Conservation (phyloP, 2,888 invertebrate genomes). For the Drosophila niveifrons region DNA sequence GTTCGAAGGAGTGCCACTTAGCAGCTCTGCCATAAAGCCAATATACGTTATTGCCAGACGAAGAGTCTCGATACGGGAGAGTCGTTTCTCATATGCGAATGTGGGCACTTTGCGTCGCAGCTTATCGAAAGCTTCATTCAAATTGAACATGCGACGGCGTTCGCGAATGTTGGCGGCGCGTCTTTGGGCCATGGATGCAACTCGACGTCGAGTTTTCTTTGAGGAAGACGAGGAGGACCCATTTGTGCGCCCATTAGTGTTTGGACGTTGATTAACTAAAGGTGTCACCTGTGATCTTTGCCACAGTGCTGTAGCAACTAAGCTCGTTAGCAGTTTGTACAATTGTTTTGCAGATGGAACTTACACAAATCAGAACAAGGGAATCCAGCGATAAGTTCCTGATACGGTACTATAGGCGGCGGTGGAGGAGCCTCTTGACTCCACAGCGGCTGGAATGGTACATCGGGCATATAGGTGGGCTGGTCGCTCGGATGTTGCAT, state of each 20-base stretch:
- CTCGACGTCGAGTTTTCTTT: slow-evolving; percentile 94
- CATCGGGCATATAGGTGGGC: slow-evolving; percentile 84
- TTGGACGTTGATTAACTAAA: slow-evolving; percentile 84
- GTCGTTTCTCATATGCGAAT: slow-evolving; percentile 97
- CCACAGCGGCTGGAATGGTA: slow-evolving; percentile 85
- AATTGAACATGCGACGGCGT: slow-evolving; percentile 96
- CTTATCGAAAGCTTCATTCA: slow-evolving; percentile 98
- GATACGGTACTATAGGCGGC: slow-evolving; percentile 88
- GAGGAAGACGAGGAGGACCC: slow-evolving; percentile 83
- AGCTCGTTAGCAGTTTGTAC: neutral
- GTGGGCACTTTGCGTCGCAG: slow-evolving; percentile 96
- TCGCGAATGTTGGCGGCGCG: slow-evolving; percentile 97
- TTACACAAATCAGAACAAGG: slow-evolving; percentile 89
- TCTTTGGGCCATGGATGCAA: slow-evolving; percentile 95
- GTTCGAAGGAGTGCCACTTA: slow-evolving; percentile 88
- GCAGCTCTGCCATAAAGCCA: slow-evolving; percentile 96
- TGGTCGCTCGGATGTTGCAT: slow-evolving; percentile 84
- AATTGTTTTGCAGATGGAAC: slow-evolving; percentile 24
- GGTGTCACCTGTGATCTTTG: slow-evolving; percentile 87
- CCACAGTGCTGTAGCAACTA: slow-evolving; percentile 85
- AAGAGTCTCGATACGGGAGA: slow-evolving; percentile 97
- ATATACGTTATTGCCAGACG: slow-evolving; percentile 98
- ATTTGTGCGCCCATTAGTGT: slow-evolving; percentile 67
- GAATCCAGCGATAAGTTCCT: slow-evolving; percentile 90
- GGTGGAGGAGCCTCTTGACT: slow-evolving; percentile 87